Conservation (phyloP, 2,888 invertebrate genomes). For the Chydorus sphaericus region DNA sequence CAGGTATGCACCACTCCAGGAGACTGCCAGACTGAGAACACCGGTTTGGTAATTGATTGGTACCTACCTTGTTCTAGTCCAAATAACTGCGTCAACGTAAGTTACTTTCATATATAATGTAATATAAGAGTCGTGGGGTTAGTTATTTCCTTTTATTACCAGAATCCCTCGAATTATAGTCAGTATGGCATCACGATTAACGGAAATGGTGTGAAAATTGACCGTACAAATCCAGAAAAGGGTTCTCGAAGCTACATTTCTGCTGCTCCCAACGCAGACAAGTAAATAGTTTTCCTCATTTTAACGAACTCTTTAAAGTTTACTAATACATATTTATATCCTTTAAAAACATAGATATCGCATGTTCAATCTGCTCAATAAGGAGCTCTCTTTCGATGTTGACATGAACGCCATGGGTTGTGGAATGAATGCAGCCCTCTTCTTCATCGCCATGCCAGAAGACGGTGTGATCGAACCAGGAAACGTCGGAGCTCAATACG, state of each 20-base stretch:
- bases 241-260: background rate
- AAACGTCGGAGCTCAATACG: background rate
- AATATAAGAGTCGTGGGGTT: too few relatives aligned
- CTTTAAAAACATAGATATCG: too few relatives aligned
- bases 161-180: background rate
- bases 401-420: background rate
- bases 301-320: background rate
- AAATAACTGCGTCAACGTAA: background rate
- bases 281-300: background rate
- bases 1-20: conserved; percentile 5
- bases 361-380: conserved; percentile 7
- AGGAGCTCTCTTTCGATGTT: conserved; percentile 5
- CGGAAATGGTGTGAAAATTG: background rate
- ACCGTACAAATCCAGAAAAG: background rate
- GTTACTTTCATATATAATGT: too few relatives aligned
- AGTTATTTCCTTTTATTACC: background rate
- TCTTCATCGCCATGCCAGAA: background rate
- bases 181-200: background rate
- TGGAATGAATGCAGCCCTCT: conserved; percentile 1
- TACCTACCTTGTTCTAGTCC: background rate
- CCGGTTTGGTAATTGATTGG: background rate
- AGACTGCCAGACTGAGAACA: conserved; percentile 1
- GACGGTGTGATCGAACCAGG: background rate
- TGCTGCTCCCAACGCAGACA: background rate
- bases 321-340: background rate